Conservation (phyloP, 2,797 vertebrate genomes). For the Acrossocheilus fasciatus region DNA sequence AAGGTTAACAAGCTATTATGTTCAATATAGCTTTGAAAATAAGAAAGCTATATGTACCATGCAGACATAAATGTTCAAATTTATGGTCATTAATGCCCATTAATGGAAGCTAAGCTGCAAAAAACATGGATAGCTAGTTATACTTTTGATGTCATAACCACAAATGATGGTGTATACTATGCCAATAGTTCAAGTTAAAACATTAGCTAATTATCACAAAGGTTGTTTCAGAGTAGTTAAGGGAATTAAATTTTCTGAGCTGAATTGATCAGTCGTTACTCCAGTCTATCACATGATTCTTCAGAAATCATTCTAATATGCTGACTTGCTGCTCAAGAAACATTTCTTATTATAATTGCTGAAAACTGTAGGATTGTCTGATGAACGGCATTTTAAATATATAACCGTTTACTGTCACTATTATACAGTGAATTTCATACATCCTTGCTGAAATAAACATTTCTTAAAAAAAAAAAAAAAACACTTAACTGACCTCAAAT, state of each 20-base stretch:
- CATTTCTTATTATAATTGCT: not conserved
- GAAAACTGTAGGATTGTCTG: not conserved
- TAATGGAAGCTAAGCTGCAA: not conserved
- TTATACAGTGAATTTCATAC: no score
- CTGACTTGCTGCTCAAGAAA: not conserved
- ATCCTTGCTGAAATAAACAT: no score
- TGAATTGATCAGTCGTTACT: not conserved
- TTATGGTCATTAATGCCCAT: not conserved
- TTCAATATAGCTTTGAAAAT: not conserved
- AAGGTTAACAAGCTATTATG: conserved; percentile 10
- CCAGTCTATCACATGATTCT: not conserved
- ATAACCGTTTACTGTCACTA: not conserved
- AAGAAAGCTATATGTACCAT: no score
- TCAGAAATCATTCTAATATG: not conserved
- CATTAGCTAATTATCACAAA: not conserved
- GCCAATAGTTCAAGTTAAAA: not conserved
- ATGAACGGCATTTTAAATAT: not conserved
- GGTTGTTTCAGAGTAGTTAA: not conserved
- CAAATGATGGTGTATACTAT: not conserved
- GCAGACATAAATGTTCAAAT: not conserved
- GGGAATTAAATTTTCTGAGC: not conserved
- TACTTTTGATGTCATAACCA: not conserved
- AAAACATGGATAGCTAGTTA: not conserved
- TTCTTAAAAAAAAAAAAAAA: no score
- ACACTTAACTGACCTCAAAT: no score